phyloP scores from a whole-genome alignment of 2,797 vertebrate genomes.

The Melanotaenia trifasciata region DNA sequence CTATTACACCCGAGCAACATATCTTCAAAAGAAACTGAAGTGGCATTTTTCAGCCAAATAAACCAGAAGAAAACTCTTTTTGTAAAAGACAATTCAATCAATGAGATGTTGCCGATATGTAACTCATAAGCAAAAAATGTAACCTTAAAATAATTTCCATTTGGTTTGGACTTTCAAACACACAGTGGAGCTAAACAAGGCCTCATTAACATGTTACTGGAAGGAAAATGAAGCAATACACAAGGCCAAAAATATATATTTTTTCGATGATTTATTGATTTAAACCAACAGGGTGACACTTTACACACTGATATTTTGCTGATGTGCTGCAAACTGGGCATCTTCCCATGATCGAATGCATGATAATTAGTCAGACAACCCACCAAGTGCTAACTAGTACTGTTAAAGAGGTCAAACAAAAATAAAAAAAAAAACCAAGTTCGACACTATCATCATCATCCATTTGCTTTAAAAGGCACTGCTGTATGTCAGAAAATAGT shows the following conservation, averaged over 20 bases:
- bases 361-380: slow-evolving; percentile 34
- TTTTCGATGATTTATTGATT: slow-evolving; percentile 43
- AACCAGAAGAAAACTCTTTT: too few species aligned
- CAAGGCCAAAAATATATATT: slow-evolving; percentile 3
- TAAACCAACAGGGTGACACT: slow-evolving; percentile 33
- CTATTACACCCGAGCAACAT: too few species aligned
- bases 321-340: slow-evolving; percentile 45
- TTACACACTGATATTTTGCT: slow-evolving; percentile 31
- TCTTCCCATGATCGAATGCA: slow-evolving; percentile 48
- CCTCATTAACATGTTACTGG: too few species aligned
- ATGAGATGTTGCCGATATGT: too few species aligned
- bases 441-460: slow-evolving; percentile 20
- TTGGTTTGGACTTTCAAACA: too few species aligned
- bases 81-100: too few species aligned
- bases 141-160: too few species aligned
- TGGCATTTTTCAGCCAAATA: too few species aligned
- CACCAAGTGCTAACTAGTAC: slow-evolving; percentile 22
- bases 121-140: too few species aligned
- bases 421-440: slow-evolving; percentile 7
- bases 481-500: slow-evolving; percentile 43
- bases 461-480: slow-evolving; percentile 65
- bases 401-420: slow-evolving; percentile 24
- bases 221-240: neutral
- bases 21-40: too few species aligned
- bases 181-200: too few species aligned